Conservation (phyloP, 2,888 invertebrate genomes). For the Ormyrus labotus region DNA sequence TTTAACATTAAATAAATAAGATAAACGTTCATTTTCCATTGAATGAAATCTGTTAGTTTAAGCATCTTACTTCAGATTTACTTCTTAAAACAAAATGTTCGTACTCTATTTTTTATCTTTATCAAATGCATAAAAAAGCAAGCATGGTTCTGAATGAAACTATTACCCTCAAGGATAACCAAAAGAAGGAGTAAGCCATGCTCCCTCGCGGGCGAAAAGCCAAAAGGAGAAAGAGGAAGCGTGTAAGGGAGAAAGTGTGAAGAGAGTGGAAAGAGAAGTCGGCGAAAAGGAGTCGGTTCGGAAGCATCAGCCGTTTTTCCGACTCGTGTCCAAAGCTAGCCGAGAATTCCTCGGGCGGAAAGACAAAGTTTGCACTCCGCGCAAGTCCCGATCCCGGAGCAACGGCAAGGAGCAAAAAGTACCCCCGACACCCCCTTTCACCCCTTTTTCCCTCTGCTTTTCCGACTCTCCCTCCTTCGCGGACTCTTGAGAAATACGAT, state of each 20-base stretch:
- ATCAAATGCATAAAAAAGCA: not conserved
- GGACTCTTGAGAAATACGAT: slow-evolving; percentile 41
- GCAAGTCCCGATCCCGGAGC: slow-evolving; percentile 15
- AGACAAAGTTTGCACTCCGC: slow-evolving; percentile 55
- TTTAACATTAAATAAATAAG: no score
- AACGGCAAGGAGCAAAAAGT: slow-evolving; percentile 38
- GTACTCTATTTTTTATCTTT: no score
- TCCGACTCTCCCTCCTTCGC: not conserved
- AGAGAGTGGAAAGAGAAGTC: slow-evolving; percentile 14
- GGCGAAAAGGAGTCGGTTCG: slow-evolving; percentile 1
- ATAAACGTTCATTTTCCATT: no score
- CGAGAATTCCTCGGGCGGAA: slow-evolving; percentile 54
- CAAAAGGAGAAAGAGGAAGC: slow-evolving; percentile 1
- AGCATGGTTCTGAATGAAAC: not conserved
- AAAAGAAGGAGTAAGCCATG: slow-evolving; percentile 2
- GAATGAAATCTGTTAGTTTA: no score
- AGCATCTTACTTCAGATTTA: no score
- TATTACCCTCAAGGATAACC: slow-evolving; percentile 1
- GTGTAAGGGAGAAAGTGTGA: slow-evolving; percentile 26
- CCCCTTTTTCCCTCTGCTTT: not conserved
- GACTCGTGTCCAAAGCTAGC: slow-evolving; percentile 47
- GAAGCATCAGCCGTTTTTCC: slow-evolving; percentile 38
- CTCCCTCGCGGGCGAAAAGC: slow-evolving; percentile 5
- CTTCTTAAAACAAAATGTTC: no score
- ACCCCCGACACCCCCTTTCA: slow-evolving; percentile 1